A percentile compares a stretch with the other conserved stretches of the same genome.
These are phyloP conservation scores for Paguma larvata DNA, from an alignment of 2,797 vertebrate species.

Conservation along the genomic window DNA sequence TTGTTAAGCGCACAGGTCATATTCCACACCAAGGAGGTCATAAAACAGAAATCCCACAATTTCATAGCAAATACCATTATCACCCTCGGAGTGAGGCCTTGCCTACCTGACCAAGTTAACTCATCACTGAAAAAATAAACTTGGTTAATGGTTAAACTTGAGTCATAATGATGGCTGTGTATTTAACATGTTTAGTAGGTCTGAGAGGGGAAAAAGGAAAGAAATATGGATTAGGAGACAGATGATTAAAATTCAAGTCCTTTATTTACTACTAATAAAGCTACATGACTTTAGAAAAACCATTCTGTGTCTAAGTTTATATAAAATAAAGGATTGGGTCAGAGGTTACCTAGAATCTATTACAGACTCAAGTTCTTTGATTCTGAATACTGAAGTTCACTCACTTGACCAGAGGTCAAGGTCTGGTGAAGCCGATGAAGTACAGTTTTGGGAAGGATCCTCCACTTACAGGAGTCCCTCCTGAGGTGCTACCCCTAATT, in stretches of 20 bases:
- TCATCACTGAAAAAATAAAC: conserved; percentile 7
- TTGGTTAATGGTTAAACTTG: not conserved
- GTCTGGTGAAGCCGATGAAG: not conserved
- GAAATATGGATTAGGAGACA: not conserved
- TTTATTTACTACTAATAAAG: not conserved
- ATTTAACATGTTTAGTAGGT: not conserved
- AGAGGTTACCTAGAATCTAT: not conserved
- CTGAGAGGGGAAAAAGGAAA: not conserved
- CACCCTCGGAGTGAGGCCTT: not conserved
- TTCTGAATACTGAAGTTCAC: not conserved
- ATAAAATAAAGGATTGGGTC: not conserved
- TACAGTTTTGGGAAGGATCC: not conserved
- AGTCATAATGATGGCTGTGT: not conserved
- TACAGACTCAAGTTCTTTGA: not conserved
- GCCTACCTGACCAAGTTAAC: not conserved
- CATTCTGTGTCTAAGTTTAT: not conserved
- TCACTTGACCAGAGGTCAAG: not conserved
- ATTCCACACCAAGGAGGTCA: not conserved
- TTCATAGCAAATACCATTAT: not conserved
- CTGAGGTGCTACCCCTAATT: not conserved
- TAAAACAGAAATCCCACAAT: not conserved
- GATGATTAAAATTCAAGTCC: conserved; percentile 2
- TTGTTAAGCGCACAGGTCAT: not conserved
- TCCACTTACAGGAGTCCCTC: not conserved
- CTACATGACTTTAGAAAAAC: not conserved